Base-by-base conservation (phyloP, 2,888 invertebrate species). In the Acanthosoma haemorrhoidale region DNA sequence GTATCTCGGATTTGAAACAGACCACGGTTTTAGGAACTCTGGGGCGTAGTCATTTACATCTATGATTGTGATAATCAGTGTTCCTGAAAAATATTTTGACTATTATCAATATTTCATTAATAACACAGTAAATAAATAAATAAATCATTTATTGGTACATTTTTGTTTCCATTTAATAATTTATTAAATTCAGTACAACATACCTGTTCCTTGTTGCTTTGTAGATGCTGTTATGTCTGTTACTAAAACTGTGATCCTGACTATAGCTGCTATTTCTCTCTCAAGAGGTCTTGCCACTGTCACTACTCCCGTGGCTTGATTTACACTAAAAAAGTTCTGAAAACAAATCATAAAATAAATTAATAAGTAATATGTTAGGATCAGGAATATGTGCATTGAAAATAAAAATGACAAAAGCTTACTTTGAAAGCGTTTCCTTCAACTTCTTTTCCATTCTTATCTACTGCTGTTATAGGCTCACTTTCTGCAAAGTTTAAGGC, bases 361-460 rank as follows among this genome's bases (percentile, higher is more conserved):
- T 11, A 21, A 3, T 9, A 4, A 18, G n/a, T n/a, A n/a, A n/a
- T n/a, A n/a, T n/a, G n/a, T n/a, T n/a, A n/a, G n/a, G n/a, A n/a
- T n/a, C n/a, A n/a, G n/a, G n/a, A n/a, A n/a, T n/a, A n/a, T n/a
- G n/a, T n/a, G n/a, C n/a, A n/a, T n/a, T n/a, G n/a, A n/a, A n/a
- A n/a, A n/a, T n/a, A n/a, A n/a, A n/a, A n/a, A n/a, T n/a, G n/a
- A n/a, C n/a, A n/a, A n/a, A n/a, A n/a, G 18, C 51, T 29, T 36
- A 64, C 64, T 76, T 80, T 81, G 72, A 80, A 81, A 15, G 74
- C 74, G 21, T 78, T 77, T 15, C 78, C 76, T 51, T 76, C 76
- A 51, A 89, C 88, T 80, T 88, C 88, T 75, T 90, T 88, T 9
- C 93, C 91, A 78, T 93, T 90, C 75, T 89, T 90, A 77, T 94